Evolutionary conservation across 2,888 invertebrate species (phyloP).

Genomic region (Pristionchus exspectatus): DNA sequence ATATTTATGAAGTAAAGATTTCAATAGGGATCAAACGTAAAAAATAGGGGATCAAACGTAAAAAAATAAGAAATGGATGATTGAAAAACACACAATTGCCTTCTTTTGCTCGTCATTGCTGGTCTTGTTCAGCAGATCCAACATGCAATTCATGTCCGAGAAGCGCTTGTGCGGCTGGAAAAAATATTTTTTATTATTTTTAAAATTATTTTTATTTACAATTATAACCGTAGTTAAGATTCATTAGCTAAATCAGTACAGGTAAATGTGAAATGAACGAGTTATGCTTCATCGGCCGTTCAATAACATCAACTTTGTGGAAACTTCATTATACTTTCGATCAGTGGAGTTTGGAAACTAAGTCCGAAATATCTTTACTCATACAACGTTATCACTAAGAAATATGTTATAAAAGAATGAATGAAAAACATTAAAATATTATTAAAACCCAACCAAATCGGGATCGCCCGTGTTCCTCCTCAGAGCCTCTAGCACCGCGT

Average conservation of each 20-base stretch:
- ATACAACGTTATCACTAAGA: neutral
- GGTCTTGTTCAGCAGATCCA: constrained; percentile 49
- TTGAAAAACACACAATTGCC: neutral
- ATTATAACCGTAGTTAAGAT: too few relatives aligned
- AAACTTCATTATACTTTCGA: neutral
- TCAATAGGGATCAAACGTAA: too few relatives aligned
- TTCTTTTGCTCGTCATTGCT: neutral
- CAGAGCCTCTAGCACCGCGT: constrained; percentile 14
- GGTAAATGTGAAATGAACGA: neutral
- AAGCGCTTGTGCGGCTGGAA: constrained; percentile 27
- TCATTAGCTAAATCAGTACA: too few relatives aligned
- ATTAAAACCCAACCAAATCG: neutral
- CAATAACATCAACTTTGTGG: neutral
- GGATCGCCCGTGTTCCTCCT: constrained; percentile 9
- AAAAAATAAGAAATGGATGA: too few relatives aligned
- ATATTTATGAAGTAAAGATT: too few relatives aligned
- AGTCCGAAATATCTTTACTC: neutral
- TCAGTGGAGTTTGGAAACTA: neutral
- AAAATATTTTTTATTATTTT: too few relatives aligned
- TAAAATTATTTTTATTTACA: too few relatives aligned
- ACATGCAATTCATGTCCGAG: constrained; percentile 46
- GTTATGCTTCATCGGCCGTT: neutral
- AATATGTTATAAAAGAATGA: neutral
- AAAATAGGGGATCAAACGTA: too few relatives aligned
- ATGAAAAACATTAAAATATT: too few relatives aligned